Base-by-base conservation (phyloP, 1,140 invertebrate species). In the Monomorium pharaonis region DNA sequence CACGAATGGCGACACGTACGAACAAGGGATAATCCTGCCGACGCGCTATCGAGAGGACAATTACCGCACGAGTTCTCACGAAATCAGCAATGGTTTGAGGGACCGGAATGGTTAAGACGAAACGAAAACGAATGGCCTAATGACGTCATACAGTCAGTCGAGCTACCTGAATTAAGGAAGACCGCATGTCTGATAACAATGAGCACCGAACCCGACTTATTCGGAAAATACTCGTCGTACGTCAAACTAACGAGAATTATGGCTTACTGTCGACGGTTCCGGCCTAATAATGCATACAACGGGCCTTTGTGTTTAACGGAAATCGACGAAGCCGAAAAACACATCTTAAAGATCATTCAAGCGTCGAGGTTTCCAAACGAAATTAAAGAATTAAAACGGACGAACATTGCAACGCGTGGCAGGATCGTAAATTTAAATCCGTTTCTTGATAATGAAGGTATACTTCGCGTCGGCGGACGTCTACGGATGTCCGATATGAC, bases 41-140 rank as follows among this genome's bases (percentile, higher is more conserved):
- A 76, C 12, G 21, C 21, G 2, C 6, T 76, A 12, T 76, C 56
- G 1, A 30, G 74, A 3, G 21, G 74, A 6, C 74, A 76, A 18
- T 44, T 30, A n/a, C 47, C 72, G 0, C 6, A 7, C 0, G 7
- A 21, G 2, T 76, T 76, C n/a, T 3, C 47, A 0, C n/a, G 9
- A 0, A 44, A 44, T 16, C 16, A 44, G 0, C 69, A 18, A 0
- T 94, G 89, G 90, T 12, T 81, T 9, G 78, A 88, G 14, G 78
- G 65, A 0, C 80, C 78, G 0, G n/a, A n/a, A n/a, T 83, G 78
- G 78, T 4, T 60, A 27, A 2, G 3, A 2, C 2, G 24, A 24
- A n/a, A n/a, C 21, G 56, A 60, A 60, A 3, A 0, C 1, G 4
- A 60, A 14, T 60, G 56, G 56, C 56, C 56, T 3, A 16, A 27